Percentiles rank a stretch among this genome's conserved stretches.
These are phyloP conservation scores for Dasysyrphus albostriatus DNA, from an alignment of 2,888 invertebrate species.

Conservation along the genomic window DNA sequence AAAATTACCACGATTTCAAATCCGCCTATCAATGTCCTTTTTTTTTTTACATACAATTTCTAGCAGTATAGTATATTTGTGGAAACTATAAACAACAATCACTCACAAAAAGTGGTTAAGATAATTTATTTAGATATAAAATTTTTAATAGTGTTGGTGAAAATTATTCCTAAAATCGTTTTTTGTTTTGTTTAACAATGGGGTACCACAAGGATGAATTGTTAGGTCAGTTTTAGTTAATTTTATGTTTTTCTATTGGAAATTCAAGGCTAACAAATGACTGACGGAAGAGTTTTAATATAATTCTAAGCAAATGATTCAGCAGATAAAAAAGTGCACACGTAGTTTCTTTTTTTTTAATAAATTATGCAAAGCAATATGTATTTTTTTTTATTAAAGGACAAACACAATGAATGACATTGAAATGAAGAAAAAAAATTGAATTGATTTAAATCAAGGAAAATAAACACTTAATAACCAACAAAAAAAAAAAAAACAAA, in stretches of 20 bases:
- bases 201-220: constrained; percentile 33
- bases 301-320: constrained; percentile 38
- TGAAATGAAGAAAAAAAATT: constrained; percentile 39
- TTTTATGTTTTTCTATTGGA: neutral
- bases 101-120: constrained; percentile 37
- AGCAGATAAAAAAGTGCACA: constrained; percentile 34
- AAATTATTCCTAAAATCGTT: constrained; percentile 34
- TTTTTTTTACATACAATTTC: constrained; percentile 15
- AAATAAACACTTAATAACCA: constrained; percentile 1
- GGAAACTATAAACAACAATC: constrained; percentile 51
- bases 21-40: neutral
- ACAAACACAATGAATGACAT: constrained; percentile 44
- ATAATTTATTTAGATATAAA: constrained; percentile 1
- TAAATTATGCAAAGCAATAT: neutral
- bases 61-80: neutral
- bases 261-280: neutral
- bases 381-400: neutral
- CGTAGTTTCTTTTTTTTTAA: constrained; percentile 25
- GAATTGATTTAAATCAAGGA: constrained; percentile 23
- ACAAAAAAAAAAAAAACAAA: constrained; percentile 65
- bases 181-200: neutral
- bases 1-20: constrained; percentile 44
- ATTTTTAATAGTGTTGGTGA: constrained; percentile 18
- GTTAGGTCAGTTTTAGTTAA: constrained; percentile 11
- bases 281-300: neutral